Evolutionary conservation across 2,113 vertebrate species (phyloP).

Genomic region (Columbina picui): DNA sequence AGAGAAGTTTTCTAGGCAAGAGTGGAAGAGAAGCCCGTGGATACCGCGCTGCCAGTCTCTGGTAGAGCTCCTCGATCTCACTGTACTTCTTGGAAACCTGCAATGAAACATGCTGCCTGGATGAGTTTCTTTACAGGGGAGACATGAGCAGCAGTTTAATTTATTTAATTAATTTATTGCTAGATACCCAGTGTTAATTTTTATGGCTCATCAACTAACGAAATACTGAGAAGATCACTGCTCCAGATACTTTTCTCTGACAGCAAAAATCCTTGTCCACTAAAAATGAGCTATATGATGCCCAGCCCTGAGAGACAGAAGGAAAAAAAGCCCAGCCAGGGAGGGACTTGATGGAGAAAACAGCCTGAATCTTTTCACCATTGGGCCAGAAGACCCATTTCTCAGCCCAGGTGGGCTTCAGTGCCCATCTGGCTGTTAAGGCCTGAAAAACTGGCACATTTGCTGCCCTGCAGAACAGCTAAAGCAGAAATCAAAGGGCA

Average conservation of each 20-base stretch:
- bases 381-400: not conserved
- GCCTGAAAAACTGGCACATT: not conserved
- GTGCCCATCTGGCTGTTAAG: not conserved
- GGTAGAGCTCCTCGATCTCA: constrained; percentile 85
- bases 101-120: not conserved
- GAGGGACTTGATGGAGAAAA: not conserved
- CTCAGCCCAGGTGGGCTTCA: not conserved
- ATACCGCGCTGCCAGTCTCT: constrained; percentile 72
- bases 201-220: not conserved
- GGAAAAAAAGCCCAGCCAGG: not conserved
- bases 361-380: not conserved
- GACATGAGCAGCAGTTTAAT: not conserved
- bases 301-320: not conserved
- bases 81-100: constrained; percentile 90
- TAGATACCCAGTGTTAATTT: not conserved
- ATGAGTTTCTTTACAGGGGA: not conserved
- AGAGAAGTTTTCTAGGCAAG: constrained; percentile 84
- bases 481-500: not conserved
- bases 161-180: too few relatives aligned
- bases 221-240: not conserved
- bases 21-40: constrained; percentile 73
- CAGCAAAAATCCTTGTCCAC: not conserved
- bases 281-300: not conserved
- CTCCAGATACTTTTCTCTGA: not conserved
- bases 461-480: not conserved